Conservation (phyloP, 1,140 invertebrate species). For the Heliconius hewitsoni region DNA sequence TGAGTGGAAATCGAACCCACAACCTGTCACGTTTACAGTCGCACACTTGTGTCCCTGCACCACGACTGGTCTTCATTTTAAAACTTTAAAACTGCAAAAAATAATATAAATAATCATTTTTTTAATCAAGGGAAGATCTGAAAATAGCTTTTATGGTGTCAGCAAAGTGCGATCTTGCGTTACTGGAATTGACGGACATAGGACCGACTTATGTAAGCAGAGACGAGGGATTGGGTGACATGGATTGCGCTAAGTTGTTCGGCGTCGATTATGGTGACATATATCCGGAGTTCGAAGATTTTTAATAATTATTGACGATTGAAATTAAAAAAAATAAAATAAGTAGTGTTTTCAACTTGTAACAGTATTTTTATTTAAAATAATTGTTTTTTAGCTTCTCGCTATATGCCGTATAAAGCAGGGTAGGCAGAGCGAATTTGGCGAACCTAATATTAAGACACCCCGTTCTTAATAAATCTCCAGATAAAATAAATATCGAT, state of each 20-base stretch:
- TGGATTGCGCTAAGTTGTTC: conserved; percentile 63
- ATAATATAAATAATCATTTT: background rate
- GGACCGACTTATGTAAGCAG: conserved; percentile 60
- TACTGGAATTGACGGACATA: conserved; percentile 63
- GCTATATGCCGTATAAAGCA: too few relatives aligned
- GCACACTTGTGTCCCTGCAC: too few relatives aligned
- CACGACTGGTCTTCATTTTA: too few relatives aligned
- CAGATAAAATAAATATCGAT: too few relatives aligned
- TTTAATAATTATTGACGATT: conserved; percentile 26
- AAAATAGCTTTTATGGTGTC: conserved; percentile 67
- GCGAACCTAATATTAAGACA: too few relatives aligned
- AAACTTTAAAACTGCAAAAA: background rate
- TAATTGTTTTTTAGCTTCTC: too few relatives aligned
- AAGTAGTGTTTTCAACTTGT: too few relatives aligned
- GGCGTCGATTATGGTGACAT: conserved; percentile 57
- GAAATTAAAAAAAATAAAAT: background rate
- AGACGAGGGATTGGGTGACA: conserved; percentile 50
- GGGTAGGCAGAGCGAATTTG: too few relatives aligned
- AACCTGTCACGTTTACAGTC: too few relatives aligned
- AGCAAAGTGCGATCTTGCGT: conserved; percentile 50
- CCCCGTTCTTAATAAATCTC: too few relatives aligned
- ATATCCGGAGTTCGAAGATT: conserved; percentile 64
- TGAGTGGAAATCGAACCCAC: too few relatives aligned
- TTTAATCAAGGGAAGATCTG: conserved; percentile 43
- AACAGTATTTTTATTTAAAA: too few relatives aligned